These are phyloP conservation scores for Balanococcus diminutus DNA, from an alignment of 2,888 invertebrate species.

Conservation along the genomic window DNA sequence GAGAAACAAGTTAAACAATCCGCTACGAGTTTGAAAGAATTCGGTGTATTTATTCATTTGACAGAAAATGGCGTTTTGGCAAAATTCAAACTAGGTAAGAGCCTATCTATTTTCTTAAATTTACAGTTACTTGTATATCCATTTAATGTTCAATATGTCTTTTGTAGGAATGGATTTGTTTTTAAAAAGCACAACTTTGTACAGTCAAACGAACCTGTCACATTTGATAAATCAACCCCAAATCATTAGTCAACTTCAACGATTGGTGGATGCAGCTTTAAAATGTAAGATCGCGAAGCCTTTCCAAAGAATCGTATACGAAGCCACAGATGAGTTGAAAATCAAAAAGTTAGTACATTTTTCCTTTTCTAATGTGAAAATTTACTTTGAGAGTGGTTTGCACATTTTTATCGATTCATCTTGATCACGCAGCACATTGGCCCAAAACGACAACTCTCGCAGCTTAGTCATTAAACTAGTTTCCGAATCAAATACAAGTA, in stretches of 20 bases:
- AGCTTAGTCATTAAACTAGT: slow-evolving; percentile 9
- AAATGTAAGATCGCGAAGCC: slow-evolving; percentile 66
- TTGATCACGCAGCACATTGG: not conserved
- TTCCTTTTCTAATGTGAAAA: not conserved
- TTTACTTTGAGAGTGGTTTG: not conserved
- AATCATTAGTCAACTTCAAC: slow-evolving; percentile 64
- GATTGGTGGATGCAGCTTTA: slow-evolving; percentile 65
- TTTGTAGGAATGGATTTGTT: slow-evolving; percentile 67
- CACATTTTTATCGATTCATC: not conserved
- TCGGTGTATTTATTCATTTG: slow-evolving; percentile 68
- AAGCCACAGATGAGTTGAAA: not conserved
- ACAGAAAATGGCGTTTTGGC: slow-evolving; percentile 68
- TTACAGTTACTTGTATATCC: not conserved
- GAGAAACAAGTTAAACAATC: slow-evolving; percentile 67
- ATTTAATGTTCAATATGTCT: not conserved
- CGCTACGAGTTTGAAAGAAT: slow-evolving; percentile 64
- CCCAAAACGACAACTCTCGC: not conserved
- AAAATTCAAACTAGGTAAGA: slow-evolving; percentile 64
- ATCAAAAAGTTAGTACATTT: not conserved
- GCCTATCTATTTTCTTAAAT: too few relatives aligned
- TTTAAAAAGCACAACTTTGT: slow-evolving; percentile 67
- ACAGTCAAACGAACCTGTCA: slow-evolving; percentile 67
- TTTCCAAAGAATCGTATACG: slow-evolving; percentile 62
- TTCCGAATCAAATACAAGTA: not conserved
- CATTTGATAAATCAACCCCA: slow-evolving; percentile 64